Conservation (phyloP, 64 coral and sea anemone genomes). For the Pocillopora damicornis region DNA sequence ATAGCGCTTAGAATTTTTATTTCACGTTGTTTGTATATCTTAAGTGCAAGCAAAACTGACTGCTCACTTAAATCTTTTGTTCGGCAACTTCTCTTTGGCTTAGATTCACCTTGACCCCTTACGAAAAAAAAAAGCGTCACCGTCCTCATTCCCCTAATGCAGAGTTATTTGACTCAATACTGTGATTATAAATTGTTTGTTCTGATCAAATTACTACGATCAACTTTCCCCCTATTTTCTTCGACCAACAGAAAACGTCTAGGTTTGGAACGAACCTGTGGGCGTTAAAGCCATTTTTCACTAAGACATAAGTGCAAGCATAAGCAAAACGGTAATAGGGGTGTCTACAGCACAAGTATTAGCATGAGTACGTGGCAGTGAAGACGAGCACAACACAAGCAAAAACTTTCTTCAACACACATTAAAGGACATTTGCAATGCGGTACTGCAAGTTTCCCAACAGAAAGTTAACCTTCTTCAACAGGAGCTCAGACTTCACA, state of each 20-base stretch:
- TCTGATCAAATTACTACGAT: neutral
- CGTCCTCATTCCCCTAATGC: too few relatives aligned
- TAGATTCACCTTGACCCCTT: too few relatives aligned
- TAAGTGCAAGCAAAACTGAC: neutral
- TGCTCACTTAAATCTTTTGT: too few relatives aligned
- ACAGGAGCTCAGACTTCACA: neutral
- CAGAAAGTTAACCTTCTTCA: neutral
- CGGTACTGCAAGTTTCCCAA: too few relatives aligned
- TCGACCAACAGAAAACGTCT: conserved; percentile 2
- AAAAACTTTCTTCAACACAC: neutral
- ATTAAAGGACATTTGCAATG: too few relatives aligned
- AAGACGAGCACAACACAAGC: conserved; percentile 17
- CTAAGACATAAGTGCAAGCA: neutral
- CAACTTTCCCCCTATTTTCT: neutral
- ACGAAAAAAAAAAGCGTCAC: too few relatives aligned
- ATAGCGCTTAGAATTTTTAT: neutral
- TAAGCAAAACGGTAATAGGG: neutral
- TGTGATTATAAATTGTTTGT: neutral
- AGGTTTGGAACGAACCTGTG: neutral
- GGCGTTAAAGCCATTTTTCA: conserved; percentile 5
- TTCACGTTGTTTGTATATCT: neutral
- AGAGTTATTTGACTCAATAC: too few relatives aligned
- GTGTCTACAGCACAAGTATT: conserved; percentile 10
- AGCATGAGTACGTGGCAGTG: neutral
- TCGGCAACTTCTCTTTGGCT: too few relatives aligned